Base-by-base conservation (phyloP, 2,113 vertebrate species). In the Malaclemys terrapin region DNA sequence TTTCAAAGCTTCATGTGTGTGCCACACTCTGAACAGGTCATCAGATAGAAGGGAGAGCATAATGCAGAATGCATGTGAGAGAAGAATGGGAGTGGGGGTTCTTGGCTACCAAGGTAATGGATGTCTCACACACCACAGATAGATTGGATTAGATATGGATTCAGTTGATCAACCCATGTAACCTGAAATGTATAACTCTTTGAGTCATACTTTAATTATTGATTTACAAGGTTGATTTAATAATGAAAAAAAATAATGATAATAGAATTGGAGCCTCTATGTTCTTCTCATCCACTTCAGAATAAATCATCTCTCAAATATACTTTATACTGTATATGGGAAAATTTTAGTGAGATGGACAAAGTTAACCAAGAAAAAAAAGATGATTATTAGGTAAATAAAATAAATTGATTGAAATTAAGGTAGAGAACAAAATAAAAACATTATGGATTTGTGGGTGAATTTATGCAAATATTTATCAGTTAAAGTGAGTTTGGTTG, bases 261-360 rank as follows among this genome's bases (percentile, higher is more conserved):
- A 57, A 86, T 65, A 87, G 78, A 93, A 92, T 65, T 79, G 75
- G 50, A 96, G 9, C 7, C 53, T 93, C 78, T 27, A 8, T 45
- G 5, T 79, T 78, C 13, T 91, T 75, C 62, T 80, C 82, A 85
- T 78, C 8, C 62, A 95, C 29, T 47, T 29, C 24, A 89, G 82
- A 95, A 95, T 92, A 95, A 94, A 96, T 95, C 81, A 95, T 29
- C 35, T 95, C 91, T 94, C 85, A 93, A 91, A 96, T 85, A 42
- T 38, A 87, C 50, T 93, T 93, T 24, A 54, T 84, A 45, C 45
- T 45, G 92, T 31, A 50, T 86, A 53, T 50, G 3, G 81, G 72
- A 93, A 92, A 54, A 92, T 65, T 10, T 95, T 93, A 97, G 45
- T 76, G 84, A 93, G 80, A 96, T 1, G 1, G 90, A 86, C 80